phyloP scores from a whole-genome alignment of 1,140 invertebrate species.

The Contarinia nasturtii region DNA sequence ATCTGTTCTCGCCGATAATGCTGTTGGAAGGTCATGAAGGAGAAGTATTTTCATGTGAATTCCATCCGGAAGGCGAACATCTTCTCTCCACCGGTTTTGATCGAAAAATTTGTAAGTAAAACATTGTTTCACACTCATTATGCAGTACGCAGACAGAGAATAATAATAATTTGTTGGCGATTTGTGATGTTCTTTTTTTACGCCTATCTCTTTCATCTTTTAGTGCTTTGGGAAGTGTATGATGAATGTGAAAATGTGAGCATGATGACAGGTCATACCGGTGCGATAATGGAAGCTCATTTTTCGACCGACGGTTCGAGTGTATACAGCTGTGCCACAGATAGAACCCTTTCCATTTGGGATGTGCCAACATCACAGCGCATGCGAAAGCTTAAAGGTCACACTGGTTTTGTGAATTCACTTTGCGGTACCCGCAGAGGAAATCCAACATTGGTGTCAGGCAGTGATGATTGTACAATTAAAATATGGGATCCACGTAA shows the following conservation, averaged over 20 bases:
- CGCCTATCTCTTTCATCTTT: not conserved
- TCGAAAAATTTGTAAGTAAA: constrained; percentile 79
- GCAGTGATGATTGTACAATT: constrained; percentile 87
- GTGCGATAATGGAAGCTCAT: constrained; percentile 90
- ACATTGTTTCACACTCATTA: not conserved
- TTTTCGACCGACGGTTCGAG: constrained; percentile 86
- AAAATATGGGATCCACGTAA: constrained; percentile 81
- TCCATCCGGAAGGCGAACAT: constrained; percentile 90
- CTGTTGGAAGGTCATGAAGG: constrained; percentile 90
- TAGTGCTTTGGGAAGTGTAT: constrained; percentile 85
- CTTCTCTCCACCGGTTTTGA: constrained; percentile 93
- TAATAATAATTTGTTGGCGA: no score
- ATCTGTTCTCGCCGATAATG: constrained; percentile 87
- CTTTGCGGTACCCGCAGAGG: constrained; percentile 68
- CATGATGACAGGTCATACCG: constrained; percentile 80
- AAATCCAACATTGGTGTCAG: constrained; percentile 75
- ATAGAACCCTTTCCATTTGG: constrained; percentile 90
- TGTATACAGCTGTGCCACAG: constrained; percentile 84
- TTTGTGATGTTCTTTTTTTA: no score
- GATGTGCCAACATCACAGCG: constrained; percentile 73
- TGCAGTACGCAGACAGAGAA: no score
- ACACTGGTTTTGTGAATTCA: constrained; percentile 76
- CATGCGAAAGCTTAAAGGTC: constrained; percentile 83
- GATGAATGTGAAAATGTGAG: constrained; percentile 96
- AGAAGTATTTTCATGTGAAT: constrained; percentile 84